These are phyloP conservation scores for Antidorcas marsupialis DNA, from an alignment of 2,113 vertebrate species.

Conservation along the genomic window DNA sequence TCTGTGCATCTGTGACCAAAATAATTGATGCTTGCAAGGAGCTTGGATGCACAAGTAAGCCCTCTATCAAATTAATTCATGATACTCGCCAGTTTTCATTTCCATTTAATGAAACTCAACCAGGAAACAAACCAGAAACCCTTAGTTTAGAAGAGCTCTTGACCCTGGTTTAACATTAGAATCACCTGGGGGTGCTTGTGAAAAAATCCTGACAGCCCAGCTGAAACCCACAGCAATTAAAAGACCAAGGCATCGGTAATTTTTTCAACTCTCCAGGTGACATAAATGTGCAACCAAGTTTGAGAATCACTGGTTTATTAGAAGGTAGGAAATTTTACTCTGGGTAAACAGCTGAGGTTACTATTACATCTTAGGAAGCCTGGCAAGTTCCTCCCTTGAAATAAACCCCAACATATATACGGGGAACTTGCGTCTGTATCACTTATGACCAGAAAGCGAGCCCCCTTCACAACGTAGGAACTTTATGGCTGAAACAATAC, in stretches of 20 bases:
- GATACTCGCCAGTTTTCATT: not conserved
- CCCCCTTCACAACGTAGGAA: not conserved
- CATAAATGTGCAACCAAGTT: not conserved
- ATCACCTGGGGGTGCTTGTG: not conserved
- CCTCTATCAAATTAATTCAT: not conserved
- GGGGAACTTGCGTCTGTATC: not conserved
- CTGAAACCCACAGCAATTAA: not conserved
- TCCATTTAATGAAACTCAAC: not conserved
- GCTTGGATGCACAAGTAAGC: not conserved
- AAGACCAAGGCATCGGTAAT: not conserved
- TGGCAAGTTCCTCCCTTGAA: not conserved
- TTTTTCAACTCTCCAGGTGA: not conserved
- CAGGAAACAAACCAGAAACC: slow-evolving; percentile 29
- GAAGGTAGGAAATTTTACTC: not conserved
- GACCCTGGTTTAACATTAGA: not conserved
- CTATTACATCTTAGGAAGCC: not conserved
- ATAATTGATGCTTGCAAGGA: not conserved
- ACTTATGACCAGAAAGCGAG: not conserved
- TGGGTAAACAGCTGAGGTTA: not conserved
- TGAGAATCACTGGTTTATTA: not conserved
- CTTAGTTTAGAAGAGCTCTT: not conserved
- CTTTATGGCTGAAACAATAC: not conserved
- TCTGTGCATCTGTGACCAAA: not conserved
- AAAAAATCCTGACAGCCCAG: not conserved
- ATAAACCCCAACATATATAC: not conserved